Base-by-base conservation (phyloP, 2,888 invertebrate species). In the Strigamia transsilvanica region DNA sequence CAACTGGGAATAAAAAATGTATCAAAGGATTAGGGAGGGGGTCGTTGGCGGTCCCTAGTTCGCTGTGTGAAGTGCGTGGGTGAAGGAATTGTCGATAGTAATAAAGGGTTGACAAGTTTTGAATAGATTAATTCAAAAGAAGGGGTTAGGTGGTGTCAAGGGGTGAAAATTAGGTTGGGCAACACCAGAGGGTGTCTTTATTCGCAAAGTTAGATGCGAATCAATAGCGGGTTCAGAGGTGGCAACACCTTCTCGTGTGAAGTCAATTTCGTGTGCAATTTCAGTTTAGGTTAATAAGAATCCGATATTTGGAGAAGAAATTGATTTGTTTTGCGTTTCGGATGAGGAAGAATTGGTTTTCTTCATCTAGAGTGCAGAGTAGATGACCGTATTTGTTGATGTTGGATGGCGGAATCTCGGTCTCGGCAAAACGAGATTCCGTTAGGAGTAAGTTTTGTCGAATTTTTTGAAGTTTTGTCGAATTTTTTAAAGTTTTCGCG, bases 81-180 rank as follows among this genome's bases (percentile, higher is more conserved):
- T 12, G 61, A n/a, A n/a, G n/a, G n/a, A 66, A 21, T 66, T 66
- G 15, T n/a, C 13, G 15, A 46, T 66, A 66, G 23, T 66, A 21
- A 66, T 46, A 46, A 66, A 66, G 61, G 61, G 61, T 66, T 66
- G 61, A 66, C 61, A 66, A 2, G 23, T 66, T 46, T 66, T 66
- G 9, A 66, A 66, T 66, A 7, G 21, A n/a, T 7, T 15, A 12
- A 23, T 66, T 66, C 23, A 21, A 66, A 66, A 23, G 61, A 66
- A 66, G 61, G 51, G 61, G 61, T 66, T 66, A 66, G 18, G 21
- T 21, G 61, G 61, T 66, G 61, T 66, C 61, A 66, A 66, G 61
- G 61, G 21, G 61, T 66, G 61, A 66, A 66, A 66, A 66, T 66
- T 66, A 66, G 61, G 61, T 66, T 66, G 61, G 61, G 61, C 61